Evolutionary conservation across 1,140 invertebrate species (phyloP).

Genomic region (Cotesia glomerata): DNA sequence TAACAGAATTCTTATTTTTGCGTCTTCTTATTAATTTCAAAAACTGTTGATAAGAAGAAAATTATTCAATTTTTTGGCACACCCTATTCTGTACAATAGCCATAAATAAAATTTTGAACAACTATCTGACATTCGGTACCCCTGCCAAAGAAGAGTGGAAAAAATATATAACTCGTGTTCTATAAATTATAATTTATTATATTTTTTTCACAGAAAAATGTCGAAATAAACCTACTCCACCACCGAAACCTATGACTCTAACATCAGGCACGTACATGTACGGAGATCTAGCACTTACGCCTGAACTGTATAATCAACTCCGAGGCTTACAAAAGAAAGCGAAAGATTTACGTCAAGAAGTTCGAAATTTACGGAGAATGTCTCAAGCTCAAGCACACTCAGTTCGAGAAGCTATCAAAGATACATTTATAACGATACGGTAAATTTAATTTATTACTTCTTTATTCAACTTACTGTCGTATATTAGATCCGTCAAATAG

Average conservation of each 20-base stretch:
- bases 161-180: too few relatives aligned
- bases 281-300: conserved; percentile 73
- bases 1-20: too few relatives aligned
- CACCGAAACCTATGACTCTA: conserved; percentile 81
- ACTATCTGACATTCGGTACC: too few relatives aligned
- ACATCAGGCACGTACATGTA: conserved; percentile 72
- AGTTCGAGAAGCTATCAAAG: conserved; percentile 88
- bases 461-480: neutral
- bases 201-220: conserved; percentile 72
- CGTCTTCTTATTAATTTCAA: too few relatives aligned
- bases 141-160: too few relatives aligned
- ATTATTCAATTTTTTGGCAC: too few relatives aligned
- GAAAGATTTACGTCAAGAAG: conserved; percentile 86
- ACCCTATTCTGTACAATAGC: too few relatives aligned
- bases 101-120: too few relatives aligned
- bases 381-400: conserved; percentile 90
- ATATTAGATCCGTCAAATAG: neutral
- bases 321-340: conserved; percentile 86
- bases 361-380: conserved; percentile 84
- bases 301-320: conserved; percentile 87
- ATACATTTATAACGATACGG: conserved; percentile 85
- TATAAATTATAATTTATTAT: neutral
- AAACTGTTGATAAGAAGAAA: too few relatives aligned
- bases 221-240: conserved; percentile 81
- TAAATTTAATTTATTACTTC: conserved; percentile 32